Percentiles rank a stretch among this genome's conserved stretches.
These are phyloP conservation scores for Naja naja DNA, from an alignment of 2,113 vertebrate species.

Conservation along the genomic window DNA sequence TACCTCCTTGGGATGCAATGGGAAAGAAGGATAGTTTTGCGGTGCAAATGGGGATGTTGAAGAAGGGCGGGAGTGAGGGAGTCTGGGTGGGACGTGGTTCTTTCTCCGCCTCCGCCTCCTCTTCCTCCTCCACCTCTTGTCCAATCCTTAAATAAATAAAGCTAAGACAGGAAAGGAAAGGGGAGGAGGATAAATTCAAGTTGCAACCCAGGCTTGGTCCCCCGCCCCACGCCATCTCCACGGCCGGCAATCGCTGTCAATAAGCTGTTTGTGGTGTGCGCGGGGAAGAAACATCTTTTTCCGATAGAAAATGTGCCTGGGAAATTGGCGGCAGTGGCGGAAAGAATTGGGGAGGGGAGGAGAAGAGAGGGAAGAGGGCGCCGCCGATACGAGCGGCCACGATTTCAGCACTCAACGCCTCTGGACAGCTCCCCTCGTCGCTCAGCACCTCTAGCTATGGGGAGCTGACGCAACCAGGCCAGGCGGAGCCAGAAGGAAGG, in stretches of 20 bases:
- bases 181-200: constrained; percentile 16
- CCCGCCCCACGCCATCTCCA: neutral
- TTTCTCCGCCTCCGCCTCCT: neutral
- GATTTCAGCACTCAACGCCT: constrained; percentile 74
- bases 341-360: too few relatives aligned
- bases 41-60: constrained; percentile 58
- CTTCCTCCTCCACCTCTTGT: constrained; percentile 29
- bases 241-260: constrained; percentile 34
- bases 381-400: constrained; percentile 50
- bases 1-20: constrained; percentile 63
- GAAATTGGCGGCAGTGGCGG: neutral
- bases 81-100: constrained; percentile 52
- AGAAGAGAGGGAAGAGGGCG: neutral
- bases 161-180: neutral
- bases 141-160: neutral
- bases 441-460: constrained; percentile 66
- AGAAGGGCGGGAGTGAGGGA: constrained; percentile 32
- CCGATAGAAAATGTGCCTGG: constrained; percentile 54
- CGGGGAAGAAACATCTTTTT: constrained; percentile 18
- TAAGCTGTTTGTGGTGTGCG: constrained; percentile 35
- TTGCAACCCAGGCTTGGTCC: constrained; percentile 35
- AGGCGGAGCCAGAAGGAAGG: neutral
- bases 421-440: constrained; percentile 75
- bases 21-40: constrained; percentile 62
- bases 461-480: constrained; percentile 38